Conservation (phyloP, 2,797 vertebrate species). For the Pseudochirops corinnae region DNA sequence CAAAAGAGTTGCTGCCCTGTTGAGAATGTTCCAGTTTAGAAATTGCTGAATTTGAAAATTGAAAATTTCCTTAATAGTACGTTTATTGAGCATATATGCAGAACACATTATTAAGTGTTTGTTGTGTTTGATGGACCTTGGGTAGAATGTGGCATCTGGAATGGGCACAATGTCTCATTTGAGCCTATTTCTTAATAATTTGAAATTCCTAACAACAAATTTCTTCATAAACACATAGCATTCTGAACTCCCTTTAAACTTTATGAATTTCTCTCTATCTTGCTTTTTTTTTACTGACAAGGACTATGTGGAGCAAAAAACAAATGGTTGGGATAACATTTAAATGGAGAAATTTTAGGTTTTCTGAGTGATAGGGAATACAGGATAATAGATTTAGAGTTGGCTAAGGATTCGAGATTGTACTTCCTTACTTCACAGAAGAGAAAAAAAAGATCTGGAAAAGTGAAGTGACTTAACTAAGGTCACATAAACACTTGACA, state of each 20-base stretch:
- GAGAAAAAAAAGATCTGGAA: not conserved
- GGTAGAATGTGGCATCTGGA: constrained; percentile 27
- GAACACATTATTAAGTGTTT: not conserved
- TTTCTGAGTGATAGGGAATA: not conserved
- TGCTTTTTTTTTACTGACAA: not conserved
- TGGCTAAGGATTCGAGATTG: not conserved
- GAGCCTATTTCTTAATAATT: constrained; percentile 30
- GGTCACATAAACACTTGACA: not conserved
- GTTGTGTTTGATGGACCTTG: not conserved
- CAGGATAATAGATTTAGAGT: not conserved
- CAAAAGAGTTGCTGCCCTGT: not conserved
- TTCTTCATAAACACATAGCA: constrained; percentile 47
- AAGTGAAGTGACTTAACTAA: not conserved
- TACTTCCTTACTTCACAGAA: not conserved
- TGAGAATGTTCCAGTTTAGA: not conserved
- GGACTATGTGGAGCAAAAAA: not conserved
- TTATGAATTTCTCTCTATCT: constrained; percentile 14
- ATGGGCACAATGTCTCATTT: constrained; percentile 4
- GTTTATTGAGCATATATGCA: not conserved
- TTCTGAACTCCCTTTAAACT: constrained; percentile 6
- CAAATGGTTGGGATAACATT: not conserved
- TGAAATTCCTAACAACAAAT: constrained; percentile 54
- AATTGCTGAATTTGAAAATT: not conserved
- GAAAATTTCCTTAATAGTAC: not conserved
- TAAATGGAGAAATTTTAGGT: constrained; percentile 23